Conservation (phyloP, 2,888 invertebrate genomes). For the Eristalis arbustorum region DNA sequence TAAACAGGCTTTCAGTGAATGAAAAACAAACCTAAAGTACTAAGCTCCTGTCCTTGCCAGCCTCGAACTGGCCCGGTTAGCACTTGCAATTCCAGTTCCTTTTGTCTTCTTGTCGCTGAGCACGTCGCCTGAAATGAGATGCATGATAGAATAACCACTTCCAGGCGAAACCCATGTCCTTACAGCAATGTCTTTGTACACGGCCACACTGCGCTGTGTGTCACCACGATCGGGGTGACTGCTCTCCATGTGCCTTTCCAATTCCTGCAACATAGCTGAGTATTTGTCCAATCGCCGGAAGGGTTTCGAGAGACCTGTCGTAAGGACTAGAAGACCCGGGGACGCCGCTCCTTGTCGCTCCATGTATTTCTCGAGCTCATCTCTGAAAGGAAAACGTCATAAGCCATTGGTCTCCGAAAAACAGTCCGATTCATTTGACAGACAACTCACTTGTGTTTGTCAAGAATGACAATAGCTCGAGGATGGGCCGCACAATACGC, state of each 20-base stretch:
- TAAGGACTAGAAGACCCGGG: slow-evolving; percentile 93
- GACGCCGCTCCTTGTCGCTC: slow-evolving; percentile 92
- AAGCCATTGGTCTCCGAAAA: background rate
- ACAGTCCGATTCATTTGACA: background rate
- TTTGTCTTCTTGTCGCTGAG: slow-evolving; percentile 92
- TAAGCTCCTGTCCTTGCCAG: slow-evolving; percentile 93
- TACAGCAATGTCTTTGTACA: slow-evolving; percentile 97
- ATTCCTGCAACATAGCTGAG: slow-evolving; percentile 95
- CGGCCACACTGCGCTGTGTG: slow-evolving; percentile 95
- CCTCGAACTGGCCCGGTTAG: slow-evolving; percentile 95
- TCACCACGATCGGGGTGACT: slow-evolving; percentile 97
- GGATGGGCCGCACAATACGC: slow-evolving; percentile 97
- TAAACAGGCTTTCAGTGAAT: background rate
- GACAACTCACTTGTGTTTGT: slow-evolving; percentile 90
- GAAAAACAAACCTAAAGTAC: slow-evolving; percentile 75
- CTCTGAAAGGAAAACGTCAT: slow-evolving; percentile 81
- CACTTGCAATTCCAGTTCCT: slow-evolving; percentile 97
- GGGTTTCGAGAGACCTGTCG: slow-evolving; percentile 96
- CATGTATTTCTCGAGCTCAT: slow-evolving; percentile 92
- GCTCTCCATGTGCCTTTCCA: slow-evolving; percentile 97
- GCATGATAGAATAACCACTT: background rate
- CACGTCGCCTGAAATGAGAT: slow-evolving; percentile 87
- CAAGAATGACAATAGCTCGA: slow-evolving; percentile 94
- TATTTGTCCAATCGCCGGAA: slow-evolving; percentile 97
- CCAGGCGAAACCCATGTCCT: slow-evolving; percentile 76